Base-by-base conservation (phyloP, 2,888 invertebrate species). In the Cylloceria caligata region DNA sequence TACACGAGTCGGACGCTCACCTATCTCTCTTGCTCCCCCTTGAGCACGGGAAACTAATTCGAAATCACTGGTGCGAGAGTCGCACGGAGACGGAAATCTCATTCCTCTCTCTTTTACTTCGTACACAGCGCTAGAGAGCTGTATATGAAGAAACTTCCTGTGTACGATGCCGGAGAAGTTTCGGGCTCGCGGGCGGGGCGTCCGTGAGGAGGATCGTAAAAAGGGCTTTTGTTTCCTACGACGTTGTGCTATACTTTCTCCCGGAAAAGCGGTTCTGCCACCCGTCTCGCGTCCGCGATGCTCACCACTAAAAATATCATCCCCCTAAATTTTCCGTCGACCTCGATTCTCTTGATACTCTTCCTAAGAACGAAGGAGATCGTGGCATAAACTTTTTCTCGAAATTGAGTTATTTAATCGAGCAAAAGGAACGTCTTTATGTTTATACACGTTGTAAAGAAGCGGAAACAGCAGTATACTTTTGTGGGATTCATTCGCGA, bases 211-310 rank as follows among this genome's bases (percentile, higher is more conserved):
- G 71, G 60, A 74, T 79, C 79, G 79, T 82, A 82, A 82, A 82
- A 82, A 82, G 52, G 69, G 75, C 82, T 82, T 82, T 82, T 79
- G 82, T 82, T 82, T 82, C 71, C 60, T 74, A 62, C 71, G 67
- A 52, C 60, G 24, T 42, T 11, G 36, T 65, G 65, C 57, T 73
- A 55, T 62, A 57, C 69, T 78, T 65, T 57, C 74, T 65, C 21
- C 57, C 39, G 42, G 73, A 64, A 64, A 39, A 73, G 45, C 21
- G 24, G 34, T 36, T 11, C 73, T 52, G 24, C 36, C 62, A 5
- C 39, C 62, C 27, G 65, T 24, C 24, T n/a, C 67, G 34, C 55
- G 57, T 49, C 7, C 55, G 39, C 45, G 69, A 80, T 49, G 16
- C 21, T 65, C 39, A 42, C 42, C 39, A 78, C 73, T 60, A 42